Evolutionary conservation across 2,113 vertebrate species (phyloP), one percentile per base, ranked within the genome.

Genomic region (Sinocyclocheilus anophthalmus): DNA sequence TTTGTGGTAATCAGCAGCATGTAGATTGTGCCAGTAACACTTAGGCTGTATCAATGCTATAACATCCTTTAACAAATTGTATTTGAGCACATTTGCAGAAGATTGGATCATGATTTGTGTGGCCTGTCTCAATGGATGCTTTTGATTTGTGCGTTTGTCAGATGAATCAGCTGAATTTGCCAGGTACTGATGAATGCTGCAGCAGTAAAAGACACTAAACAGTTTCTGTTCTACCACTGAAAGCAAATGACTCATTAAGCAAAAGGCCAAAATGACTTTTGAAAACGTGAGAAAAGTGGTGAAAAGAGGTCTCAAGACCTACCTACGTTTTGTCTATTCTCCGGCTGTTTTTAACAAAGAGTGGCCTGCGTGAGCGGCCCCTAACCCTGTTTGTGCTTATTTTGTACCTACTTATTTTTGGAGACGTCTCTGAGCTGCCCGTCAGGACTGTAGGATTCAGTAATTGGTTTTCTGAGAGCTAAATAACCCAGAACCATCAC

Each of bases 391-490:
- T 79, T 0, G 22, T 79, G 39, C 59, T 37, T 37, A 33, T 7
- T 39, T 79, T 5, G 12, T 79, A 79, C 59, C 18, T 57, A 22
- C 4, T 63, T 81, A 42, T 63, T 63, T 81, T 63, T 45, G 78
- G 37, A 11, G 12, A 42, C 12, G 11, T 42, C 77, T 39, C 57
- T 16, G 55, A 63, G 78, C 78, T 18, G 7, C 37, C 7, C 55
- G 3, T 37, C 11, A 59, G 1, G 26, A n/a, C 22, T 45, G n/a
- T 45, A 24, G 22, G 78, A 45, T 65, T 81, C 12, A 24, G 78
- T 81, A 45, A 81, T 63, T 81, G 57, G 33, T 63, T 81, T 81
- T 65, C 57, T 42, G 59, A 45, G 78, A 45, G 37, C 57, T 81
- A 45, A 81, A 65, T 81, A 81, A 81, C 22, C 78, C 22, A 81